Evolutionary conservation across 1,140 invertebrate species (phyloP).

Genomic region (Mamestra configurata): DNA sequence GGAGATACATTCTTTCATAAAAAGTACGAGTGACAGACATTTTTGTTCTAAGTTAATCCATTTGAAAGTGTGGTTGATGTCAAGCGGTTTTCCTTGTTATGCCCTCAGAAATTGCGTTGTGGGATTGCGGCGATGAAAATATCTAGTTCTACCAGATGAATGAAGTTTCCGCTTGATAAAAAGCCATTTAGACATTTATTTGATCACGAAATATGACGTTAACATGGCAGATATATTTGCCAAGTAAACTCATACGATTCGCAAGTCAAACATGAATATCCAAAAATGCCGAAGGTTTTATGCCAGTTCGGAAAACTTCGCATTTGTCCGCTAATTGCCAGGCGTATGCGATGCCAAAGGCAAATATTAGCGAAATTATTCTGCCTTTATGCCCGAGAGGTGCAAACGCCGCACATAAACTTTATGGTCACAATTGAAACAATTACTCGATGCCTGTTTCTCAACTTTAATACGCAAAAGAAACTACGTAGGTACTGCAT

Average conservation of each 20-base stretch:
- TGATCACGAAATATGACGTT: neutral
- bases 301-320: constrained; percentile 4
- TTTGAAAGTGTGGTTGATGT: constrained; percentile 11
- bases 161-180: neutral
- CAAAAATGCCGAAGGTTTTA: neutral
- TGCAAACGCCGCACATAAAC: constrained; percentile 1
- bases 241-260: constrained; percentile 22
- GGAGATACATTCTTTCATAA: constrained; percentile 24
- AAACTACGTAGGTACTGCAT: constrained; percentile 10
- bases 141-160: neutral
- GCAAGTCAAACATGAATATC: constrained; percentile 19
- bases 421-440: constrained; percentile 25
- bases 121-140: constrained; percentile 8
- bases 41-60: neutral
- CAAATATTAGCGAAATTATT: constrained; percentile 24
- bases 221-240: constrained; percentile 17
- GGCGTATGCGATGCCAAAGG: constrained; percentile 7
- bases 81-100: constrained; percentile 17
- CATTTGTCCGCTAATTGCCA: constrained; percentile 22
- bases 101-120: neutral
- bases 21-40: constrained; percentile 20
- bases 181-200: neutral
- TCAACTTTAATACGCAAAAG: constrained; percentile 19
- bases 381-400: neutral
- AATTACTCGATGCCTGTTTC: neutral